These are phyloP conservation scores for Mugil cephalus DNA, from an alignment of 2,113 vertebrate genomes.

Conservation along the genomic window DNA sequence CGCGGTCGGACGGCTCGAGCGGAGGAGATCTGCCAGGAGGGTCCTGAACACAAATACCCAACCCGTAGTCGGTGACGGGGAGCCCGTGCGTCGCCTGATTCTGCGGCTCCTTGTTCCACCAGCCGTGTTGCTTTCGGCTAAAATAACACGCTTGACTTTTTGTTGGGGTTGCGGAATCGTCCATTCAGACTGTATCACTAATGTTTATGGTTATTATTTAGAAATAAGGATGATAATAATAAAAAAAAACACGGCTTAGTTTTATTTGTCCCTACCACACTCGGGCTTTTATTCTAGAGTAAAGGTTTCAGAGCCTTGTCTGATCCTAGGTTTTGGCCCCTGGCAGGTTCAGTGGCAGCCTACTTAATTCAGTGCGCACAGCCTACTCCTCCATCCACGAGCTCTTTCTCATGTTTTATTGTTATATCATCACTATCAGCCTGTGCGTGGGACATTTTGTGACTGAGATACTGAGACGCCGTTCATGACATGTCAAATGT, in stretches of 20 bases:
- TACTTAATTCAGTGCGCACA: background rate
- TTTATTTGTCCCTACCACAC: conserved; percentile 4
- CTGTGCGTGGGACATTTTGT: too few relatives aligned
- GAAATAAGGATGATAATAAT: too few relatives aligned
- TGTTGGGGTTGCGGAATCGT: conserved; percentile 5
- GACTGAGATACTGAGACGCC: too few relatives aligned
- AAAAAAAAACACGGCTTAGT: background rate
- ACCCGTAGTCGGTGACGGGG: background rate
- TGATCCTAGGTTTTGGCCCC: background rate
- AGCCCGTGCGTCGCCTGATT: background rate
- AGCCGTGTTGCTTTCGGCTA: background rate
- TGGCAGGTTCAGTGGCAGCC: background rate
- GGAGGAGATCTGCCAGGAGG: background rate
- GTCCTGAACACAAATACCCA: background rate
- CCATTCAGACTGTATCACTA: background rate
- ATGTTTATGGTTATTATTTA: background rate
- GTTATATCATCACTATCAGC: too few relatives aligned
- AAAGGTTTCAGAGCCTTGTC: background rate
- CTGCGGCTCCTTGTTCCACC: background rate
- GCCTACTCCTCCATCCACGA: too few relatives aligned
- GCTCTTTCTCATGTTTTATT: too few relatives aligned
- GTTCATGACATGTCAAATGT: too few relatives aligned
- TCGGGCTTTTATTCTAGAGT: background rate
- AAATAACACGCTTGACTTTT: conserved; percentile 5
- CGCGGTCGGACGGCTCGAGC: background rate